These are phyloP conservation scores for Nysson spinosus DNA, from an alignment of 2,888 invertebrate species.

Conservation along the genomic window DNA sequence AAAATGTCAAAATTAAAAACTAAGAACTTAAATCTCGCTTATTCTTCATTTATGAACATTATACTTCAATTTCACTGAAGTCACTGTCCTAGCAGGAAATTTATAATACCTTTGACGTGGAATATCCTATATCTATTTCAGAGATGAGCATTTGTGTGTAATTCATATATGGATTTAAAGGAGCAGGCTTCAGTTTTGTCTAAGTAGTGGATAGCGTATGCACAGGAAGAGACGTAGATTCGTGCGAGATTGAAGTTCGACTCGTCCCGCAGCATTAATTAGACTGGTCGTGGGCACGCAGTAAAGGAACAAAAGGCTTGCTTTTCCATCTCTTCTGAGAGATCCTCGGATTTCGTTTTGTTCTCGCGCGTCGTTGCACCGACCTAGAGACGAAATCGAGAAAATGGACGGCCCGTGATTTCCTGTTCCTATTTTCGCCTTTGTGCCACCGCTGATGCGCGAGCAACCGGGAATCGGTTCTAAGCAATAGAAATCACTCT, in stretches of 20 bases:
- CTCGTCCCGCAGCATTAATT: conserved; percentile 46
- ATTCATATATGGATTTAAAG: no score
- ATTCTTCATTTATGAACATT: no score
- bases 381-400: conserved; percentile 10
- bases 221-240: no score
- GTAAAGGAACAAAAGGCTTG: conserved; percentile 53
- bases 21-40: no score
- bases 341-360: conserved; percentile 33
- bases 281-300: conserved; percentile 30
- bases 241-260: conserved; percentile 33
- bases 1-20: no score
- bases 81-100: no score
- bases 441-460: conserved; percentile 16
- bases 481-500: neutral
- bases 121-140: no score
- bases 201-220: no score
- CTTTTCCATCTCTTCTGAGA: conserved; percentile 27
- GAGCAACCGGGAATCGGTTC: neutral
- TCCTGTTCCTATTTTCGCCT: conserved; percentile 20
- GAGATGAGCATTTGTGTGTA: no score
- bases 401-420: conserved; percentile 13
- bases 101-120: no score
- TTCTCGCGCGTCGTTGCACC: conserved; percentile 25
- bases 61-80: no score
- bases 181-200: no score